Evolutionary conservation across 2,113 vertebrate species (phyloP).

Genomic region (Callaeas wilsoni): DNA sequence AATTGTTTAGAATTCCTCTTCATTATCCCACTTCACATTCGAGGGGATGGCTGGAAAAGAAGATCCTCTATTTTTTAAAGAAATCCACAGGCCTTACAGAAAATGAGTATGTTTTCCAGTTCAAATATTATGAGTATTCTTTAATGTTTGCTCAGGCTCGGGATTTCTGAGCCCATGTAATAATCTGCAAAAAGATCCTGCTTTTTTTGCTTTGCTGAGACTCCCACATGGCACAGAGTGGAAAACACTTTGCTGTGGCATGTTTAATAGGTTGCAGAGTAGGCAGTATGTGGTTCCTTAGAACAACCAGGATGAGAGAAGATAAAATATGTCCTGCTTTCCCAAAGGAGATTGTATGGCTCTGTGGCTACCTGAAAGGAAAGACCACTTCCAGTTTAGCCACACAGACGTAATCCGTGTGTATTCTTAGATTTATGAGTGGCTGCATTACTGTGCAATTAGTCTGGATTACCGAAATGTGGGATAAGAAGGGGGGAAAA

Average conservation of each 20-base stretch:
- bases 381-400: slow-evolving; percentile 39
- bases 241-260: slow-evolving; percentile 35
- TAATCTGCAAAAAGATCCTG: neutral
- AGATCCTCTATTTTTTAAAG: slow-evolving; percentile 21
- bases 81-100: slow-evolving; percentile 40
- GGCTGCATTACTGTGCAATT: neutral
- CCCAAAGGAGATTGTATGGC: slow-evolving; percentile 30
- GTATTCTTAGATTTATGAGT: slow-evolving; percentile 59
- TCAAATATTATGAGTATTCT: slow-evolving; percentile 65
- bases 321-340: slow-evolving; percentile 59
- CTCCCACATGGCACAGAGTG: slow-evolving; percentile 25
- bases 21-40: slow-evolving; percentile 1
- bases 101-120: slow-evolving; percentile 20
- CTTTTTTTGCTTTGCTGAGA: slow-evolving; percentile 14
- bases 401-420: slow-evolving; percentile 14
- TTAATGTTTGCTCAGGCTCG: slow-evolving; percentile 50
- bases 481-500: neutral
- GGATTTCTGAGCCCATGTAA: slow-evolving; percentile 25
- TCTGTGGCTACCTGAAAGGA: slow-evolving; percentile 57
- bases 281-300: neutral
- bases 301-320: neutral
- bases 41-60: neutral
- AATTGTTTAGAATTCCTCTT: neutral
- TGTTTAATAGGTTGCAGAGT: slow-evolving; percentile 31
- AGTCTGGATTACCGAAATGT: neutral